These are phyloP conservation scores for Poecilia velifera DNA, from an alignment of 2,797 vertebrate genomes.

Conservation along the genomic window DNA sequence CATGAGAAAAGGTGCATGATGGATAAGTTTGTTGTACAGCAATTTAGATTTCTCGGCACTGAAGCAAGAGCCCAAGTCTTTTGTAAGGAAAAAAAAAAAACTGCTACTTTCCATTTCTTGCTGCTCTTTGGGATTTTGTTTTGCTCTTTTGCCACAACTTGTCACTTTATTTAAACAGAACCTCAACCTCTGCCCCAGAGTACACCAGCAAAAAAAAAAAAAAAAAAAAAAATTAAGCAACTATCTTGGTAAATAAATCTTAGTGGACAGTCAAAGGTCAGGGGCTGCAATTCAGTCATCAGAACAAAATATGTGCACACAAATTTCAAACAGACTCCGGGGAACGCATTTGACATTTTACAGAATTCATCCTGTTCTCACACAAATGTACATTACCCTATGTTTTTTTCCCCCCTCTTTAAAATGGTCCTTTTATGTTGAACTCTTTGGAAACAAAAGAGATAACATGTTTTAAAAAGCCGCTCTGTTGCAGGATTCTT, in stretches of 20 bases:
- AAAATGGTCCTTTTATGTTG: background rate
- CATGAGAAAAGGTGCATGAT: background rate
- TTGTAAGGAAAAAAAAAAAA: too few relatives aligned
- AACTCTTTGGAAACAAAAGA: background rate
- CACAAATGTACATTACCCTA: background rate
- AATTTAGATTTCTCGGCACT: background rate
- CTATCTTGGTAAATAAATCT: conserved; percentile 5
- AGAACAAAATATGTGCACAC: background rate
- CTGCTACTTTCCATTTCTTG: background rate
- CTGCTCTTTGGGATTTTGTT: background rate
- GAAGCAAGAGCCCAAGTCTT: background rate
- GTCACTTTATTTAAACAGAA: background rate
- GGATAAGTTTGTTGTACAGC: background rate
- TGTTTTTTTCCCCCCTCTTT: background rate
- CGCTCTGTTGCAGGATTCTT: background rate
- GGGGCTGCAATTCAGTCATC: background rate
- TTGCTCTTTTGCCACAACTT: background rate
- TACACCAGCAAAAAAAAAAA: background rate
- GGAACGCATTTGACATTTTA: background rate
- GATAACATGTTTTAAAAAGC: background rate
- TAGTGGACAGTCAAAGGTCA: conserved; percentile 3
- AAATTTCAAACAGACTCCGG: background rate
- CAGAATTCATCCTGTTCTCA: background rate
- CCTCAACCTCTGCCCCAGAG: background rate
- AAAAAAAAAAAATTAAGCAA: conserved; percentile 1